Evolutionary conservation across 2,113 vertebrate genomes (phyloP).

Genomic region (Phyllopteryx taeniolatus): DNA sequence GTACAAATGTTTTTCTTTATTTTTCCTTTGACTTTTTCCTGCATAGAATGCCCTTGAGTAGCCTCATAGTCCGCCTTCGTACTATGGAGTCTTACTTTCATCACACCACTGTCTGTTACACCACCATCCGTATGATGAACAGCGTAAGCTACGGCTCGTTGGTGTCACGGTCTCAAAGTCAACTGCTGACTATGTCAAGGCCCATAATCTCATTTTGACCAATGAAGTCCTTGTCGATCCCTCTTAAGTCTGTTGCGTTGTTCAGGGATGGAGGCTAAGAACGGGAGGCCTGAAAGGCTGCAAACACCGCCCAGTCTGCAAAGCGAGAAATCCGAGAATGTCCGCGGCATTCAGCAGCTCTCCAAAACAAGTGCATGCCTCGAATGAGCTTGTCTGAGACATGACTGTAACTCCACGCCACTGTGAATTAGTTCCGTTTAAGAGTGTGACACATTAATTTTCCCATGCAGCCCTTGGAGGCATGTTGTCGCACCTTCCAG

Average conservation of each 20-base stretch:
- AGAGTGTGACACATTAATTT: constrained; percentile 23
- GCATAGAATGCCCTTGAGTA: neutral
- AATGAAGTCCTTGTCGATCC: constrained; percentile 45
- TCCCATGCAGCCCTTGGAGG: neutral
- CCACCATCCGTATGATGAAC: constrained; percentile 7
- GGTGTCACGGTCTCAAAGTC: constrained; percentile 25
- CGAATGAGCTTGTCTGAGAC: constrained; percentile 22
- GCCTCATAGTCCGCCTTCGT: neutral
- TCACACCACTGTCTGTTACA: neutral
- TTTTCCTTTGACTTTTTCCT: neutral
- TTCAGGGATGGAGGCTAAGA: constrained; percentile 5
- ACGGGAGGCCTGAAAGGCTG: constrained; percentile 8
- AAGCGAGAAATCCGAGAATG: constrained; percentile 13
- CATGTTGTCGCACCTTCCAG: constrained; percentile 1
- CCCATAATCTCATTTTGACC: constrained; percentile 43
- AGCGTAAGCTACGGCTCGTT: constrained; percentile 17
- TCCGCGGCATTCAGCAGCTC: constrained; percentile 6
- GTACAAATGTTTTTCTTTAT: neutral
- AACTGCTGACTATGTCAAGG: constrained; percentile 37
- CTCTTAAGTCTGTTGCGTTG: constrained; percentile 30
- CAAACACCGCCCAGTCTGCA: constrained; percentile 35
- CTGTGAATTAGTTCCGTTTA: constrained; percentile 39
- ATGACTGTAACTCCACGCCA: constrained; percentile 23
- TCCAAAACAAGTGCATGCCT: constrained; percentile 10
- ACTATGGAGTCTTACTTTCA: neutral